These are phyloP conservation scores for Matsumyia berberina DNA, from an alignment of 2,888 invertebrate species.

Conservation along the genomic window DNA sequence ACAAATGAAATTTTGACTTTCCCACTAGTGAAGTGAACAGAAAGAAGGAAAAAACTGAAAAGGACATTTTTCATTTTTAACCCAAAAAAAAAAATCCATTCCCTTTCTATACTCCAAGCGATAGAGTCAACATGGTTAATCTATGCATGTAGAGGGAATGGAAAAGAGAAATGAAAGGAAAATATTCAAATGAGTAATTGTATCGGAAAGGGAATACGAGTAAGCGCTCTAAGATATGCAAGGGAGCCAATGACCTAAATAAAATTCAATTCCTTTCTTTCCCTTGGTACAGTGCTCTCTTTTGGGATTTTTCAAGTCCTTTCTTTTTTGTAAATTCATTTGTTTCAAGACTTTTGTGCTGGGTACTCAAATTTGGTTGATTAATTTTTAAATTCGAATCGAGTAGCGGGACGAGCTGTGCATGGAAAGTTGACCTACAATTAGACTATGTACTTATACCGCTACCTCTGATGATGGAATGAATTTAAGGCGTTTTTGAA, in stretches of 20 bases:
- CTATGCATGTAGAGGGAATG: conserved; percentile 22
- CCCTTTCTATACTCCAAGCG: conserved; percentile 35
- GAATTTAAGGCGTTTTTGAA: too few species aligned
- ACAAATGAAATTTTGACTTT: conserved; percentile 50
- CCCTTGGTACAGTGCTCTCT: background rate
- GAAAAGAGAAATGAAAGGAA: conserved; percentile 9
- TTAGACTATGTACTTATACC: too few species aligned
- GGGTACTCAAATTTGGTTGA: too few species aligned
- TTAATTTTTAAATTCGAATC: too few species aligned
- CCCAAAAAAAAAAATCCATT: conserved; percentile 16
- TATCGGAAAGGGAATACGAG: conserved; percentile 36
- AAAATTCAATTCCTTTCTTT: conserved; percentile 31
- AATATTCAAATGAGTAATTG: conserved; percentile 56
- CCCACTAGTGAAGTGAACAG: conserved; percentile 5
- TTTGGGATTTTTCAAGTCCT: background rate
- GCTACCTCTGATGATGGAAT: too few species aligned
- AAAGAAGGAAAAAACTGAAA: conserved; percentile 13
- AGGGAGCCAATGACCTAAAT: conserved; percentile 46
- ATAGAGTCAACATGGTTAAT: conserved; percentile 45
- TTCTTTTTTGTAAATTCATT: background rate
- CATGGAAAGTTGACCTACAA: too few species aligned
- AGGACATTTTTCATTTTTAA: conserved; percentile 36
- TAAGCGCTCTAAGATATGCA: conserved; percentile 25
- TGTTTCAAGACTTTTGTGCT: background rate
- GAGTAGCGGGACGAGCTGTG: too few species aligned